Evolutionary conservation across 2,113 vertebrate species (phyloP).

Genomic region (Onychorhynchus coronatus): DNA sequence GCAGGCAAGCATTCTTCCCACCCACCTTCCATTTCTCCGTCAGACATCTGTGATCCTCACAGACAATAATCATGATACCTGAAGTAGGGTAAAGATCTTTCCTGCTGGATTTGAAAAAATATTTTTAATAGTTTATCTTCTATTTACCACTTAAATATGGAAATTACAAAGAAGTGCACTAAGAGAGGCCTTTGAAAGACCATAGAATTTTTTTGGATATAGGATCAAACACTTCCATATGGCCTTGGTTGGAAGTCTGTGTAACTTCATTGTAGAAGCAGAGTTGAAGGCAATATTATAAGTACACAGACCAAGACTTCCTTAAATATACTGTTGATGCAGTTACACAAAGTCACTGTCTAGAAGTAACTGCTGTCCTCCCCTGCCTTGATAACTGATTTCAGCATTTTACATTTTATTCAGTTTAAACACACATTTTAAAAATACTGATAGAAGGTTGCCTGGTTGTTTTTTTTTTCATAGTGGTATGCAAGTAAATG

Average conservation of each 20-base stretch:
- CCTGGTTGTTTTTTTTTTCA: no score
- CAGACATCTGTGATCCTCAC: background rate
- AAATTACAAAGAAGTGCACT: background rate
- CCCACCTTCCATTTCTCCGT: background rate
- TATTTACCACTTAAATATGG: background rate
- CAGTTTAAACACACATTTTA: background rate
- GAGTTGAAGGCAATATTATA: background rate
- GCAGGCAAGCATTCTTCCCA: background rate
- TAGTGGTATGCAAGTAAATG: background rate
- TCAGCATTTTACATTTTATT: background rate
- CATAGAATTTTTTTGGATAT: background rate
- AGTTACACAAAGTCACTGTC: background rate
- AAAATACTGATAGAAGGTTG: background rate
- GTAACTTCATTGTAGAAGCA: background rate
- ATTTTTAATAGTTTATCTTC: background rate
- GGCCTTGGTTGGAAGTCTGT: background rate
- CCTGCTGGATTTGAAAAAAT: background rate
- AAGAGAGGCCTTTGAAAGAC: background rate
- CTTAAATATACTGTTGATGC: accelerated
- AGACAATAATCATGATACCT: background rate
- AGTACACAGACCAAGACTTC: background rate
- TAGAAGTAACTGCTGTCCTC: background rate
- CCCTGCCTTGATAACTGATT: background rate
- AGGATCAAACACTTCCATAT: background rate
- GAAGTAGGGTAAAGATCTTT: background rate